These are phyloP conservation scores for Cephonodes hylas DNA, from an alignment of 2,888 invertebrate genomes.

Conservation along the genomic window DNA sequence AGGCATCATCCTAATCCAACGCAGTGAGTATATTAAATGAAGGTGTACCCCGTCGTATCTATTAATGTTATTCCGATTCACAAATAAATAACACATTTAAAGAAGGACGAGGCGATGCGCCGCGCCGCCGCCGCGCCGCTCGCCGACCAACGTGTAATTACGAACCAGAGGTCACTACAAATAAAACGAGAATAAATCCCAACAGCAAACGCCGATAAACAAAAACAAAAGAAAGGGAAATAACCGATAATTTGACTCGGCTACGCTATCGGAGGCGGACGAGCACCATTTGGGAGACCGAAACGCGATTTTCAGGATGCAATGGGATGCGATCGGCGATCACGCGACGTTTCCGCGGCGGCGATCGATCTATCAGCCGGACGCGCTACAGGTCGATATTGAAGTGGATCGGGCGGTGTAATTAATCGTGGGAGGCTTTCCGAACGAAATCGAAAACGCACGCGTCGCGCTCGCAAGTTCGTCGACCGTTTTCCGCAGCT, in stretches of 20 bases:
- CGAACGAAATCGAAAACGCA: constrained; percentile 60
- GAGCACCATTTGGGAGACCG: constrained; percentile 58
- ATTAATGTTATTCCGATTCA: constrained; percentile 77
- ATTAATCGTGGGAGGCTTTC: constrained; percentile 40
- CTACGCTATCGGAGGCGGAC: constrained; percentile 64
- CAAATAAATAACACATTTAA: constrained; percentile 78
- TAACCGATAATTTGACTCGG: constrained; percentile 68
- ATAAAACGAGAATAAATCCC: constrained; percentile 64
- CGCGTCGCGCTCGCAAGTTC: constrained; percentile 38
- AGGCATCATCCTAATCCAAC: constrained; percentile 62
- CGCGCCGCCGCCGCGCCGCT: constrained; percentile 37
- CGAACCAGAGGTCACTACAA: constrained; percentile 76
- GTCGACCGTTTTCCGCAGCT: constrained; percentile 52
- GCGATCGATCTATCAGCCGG: constrained; percentile 12
- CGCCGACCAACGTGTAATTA: constrained; percentile 68
- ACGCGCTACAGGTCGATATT: constrained; percentile 6
- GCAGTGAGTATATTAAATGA: constrained; percentile 77
- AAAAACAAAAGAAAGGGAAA: constrained; percentile 76
- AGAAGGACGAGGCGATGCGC: constrained; percentile 57
- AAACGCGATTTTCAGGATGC: constrained; percentile 64
- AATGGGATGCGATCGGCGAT: constrained; percentile 40
- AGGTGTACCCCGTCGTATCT: constrained; percentile 69
- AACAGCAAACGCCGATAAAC: constrained; percentile 58
- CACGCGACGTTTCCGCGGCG: constrained; percentile 50
- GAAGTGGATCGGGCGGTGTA: constrained; percentile 27